Percentiles rank a stretch among this genome's conserved stretches.
phyloP scores from a whole-genome alignment of 2,113 vertebrate species.

The Ochotona princeps region DNA sequence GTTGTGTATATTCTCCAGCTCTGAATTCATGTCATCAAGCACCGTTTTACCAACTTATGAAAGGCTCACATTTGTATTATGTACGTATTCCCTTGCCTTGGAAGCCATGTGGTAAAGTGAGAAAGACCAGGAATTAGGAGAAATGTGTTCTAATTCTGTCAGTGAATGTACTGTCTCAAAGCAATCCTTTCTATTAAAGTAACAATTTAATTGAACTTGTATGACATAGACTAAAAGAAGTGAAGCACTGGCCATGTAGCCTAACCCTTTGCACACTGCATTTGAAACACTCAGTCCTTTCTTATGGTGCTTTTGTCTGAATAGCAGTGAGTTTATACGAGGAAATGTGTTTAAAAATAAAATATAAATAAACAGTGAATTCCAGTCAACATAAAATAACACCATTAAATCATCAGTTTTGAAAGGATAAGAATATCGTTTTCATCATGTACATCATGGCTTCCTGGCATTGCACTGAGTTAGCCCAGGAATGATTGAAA shows the following conservation, averaged over 20 bases:
- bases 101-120: not conserved
- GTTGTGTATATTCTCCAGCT: not conserved
- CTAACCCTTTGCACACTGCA: not conserved
- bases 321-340: not conserved
- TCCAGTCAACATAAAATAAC: not conserved
- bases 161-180: not conserved
- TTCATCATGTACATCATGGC: too few relatives aligned
- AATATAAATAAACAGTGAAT: not conserved
- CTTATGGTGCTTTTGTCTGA: not conserved
- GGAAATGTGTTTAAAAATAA: slow-evolving; percentile 23
- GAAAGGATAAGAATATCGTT: not conserved
- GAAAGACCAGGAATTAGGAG: not conserved
- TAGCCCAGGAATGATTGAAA: too few relatives aligned
- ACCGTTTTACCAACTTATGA: not conserved
- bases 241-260: not conserved
- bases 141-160: not conserved
- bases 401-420: not conserved
- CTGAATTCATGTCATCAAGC: not conserved
- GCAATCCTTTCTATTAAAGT: not conserved
- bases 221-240: not conserved
- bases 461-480: too few relatives aligned
- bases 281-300: too few relatives aligned
- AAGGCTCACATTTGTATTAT: not conserved
- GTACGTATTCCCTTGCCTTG: not conserved
- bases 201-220: not conserved